Evolutionary conservation across 1,140 invertebrate species (phyloP).

Genomic region (Cotesia glomerata): DNA sequence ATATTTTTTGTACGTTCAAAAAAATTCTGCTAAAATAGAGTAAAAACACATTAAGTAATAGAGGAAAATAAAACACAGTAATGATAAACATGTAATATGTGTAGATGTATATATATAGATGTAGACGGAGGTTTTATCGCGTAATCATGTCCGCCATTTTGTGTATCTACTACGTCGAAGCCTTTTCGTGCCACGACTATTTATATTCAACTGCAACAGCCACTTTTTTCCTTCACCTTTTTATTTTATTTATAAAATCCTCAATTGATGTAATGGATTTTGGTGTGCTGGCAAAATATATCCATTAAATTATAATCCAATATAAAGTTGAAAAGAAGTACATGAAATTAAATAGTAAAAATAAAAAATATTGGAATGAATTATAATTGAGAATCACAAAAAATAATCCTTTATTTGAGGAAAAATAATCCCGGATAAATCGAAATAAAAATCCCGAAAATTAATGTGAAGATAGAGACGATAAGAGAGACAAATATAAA

Average conservation of each 20-base stretch:
- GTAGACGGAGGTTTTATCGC: neutral
- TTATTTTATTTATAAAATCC: neutral
- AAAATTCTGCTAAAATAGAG: too few relatives aligned
- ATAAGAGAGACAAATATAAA: neutral
- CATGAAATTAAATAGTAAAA: too few relatives aligned
- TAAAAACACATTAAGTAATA: too few relatives aligned
- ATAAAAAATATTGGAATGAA: too few relatives aligned
- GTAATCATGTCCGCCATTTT: constrained; percentile 13
- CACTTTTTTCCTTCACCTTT: constrained; percentile 8
- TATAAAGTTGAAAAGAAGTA: too few relatives aligned
- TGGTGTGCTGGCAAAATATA: neutral
- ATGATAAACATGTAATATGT: too few relatives aligned
- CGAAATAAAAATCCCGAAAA: too few relatives aligned
- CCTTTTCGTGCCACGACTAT: neutral
- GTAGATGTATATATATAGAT: too few relatives aligned
- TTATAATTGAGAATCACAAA: too few relatives aligned
- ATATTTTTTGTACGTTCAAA: too few relatives aligned
- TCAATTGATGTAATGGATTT: neutral
- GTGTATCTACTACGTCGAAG: constrained; percentile 4
- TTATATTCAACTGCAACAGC: constrained; percentile 13
- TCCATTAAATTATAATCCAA: too few relatives aligned
- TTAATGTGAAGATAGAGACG: neutral
- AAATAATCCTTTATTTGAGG: neutral
- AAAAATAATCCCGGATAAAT: neutral
- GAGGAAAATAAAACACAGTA: too few relatives aligned